Evolutionary conservation across 2,113 vertebrate species (phyloP).

Genomic region (Chiloscyllium plagiosum): DNA sequence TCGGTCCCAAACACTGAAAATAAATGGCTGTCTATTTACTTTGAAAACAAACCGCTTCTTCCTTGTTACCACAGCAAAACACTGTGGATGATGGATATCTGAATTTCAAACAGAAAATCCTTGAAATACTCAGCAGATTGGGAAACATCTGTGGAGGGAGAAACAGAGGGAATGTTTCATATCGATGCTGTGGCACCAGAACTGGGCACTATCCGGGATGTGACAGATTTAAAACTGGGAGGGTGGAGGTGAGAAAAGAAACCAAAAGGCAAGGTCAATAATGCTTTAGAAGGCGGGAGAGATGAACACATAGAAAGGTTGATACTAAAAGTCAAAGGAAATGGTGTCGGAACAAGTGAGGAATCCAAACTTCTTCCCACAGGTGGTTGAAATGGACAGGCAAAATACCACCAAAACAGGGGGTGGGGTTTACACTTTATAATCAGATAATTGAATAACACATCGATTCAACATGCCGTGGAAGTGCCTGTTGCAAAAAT

Average conservation of each 20-base stretch:
- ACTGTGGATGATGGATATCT: not conserved
- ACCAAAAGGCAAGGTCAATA: not conserved
- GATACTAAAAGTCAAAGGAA: not conserved
- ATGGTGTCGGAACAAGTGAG: not conserved
- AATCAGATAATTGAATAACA: too few species aligned
- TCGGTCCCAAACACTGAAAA: not conserved
- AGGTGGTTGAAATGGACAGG: too few species aligned
- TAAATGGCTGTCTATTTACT: not conserved
- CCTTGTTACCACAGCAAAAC: not conserved
- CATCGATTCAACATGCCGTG: too few species aligned
- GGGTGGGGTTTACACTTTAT: too few species aligned
- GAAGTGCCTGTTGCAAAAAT: too few species aligned
- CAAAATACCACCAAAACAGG: too few species aligned
- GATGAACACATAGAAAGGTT: not conserved
- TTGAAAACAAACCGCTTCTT: not conserved
- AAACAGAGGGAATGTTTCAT: not conserved
- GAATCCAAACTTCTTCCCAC: too few species aligned
- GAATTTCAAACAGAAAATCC: not conserved
- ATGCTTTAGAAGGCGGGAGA: not conserved
- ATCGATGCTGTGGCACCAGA: not conserved
- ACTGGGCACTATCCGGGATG: too few species aligned
- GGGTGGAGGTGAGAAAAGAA: too few species aligned
- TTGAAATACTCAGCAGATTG: not conserved
- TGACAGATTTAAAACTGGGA: too few species aligned
- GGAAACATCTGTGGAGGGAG: not conserved